A percentile compares a stretch with the other conserved stretches of the same genome.
Evolutionary conservation across 2,113 vertebrate species (phyloP).

Genomic region (Ibidorhyncha struthersii): DNA sequence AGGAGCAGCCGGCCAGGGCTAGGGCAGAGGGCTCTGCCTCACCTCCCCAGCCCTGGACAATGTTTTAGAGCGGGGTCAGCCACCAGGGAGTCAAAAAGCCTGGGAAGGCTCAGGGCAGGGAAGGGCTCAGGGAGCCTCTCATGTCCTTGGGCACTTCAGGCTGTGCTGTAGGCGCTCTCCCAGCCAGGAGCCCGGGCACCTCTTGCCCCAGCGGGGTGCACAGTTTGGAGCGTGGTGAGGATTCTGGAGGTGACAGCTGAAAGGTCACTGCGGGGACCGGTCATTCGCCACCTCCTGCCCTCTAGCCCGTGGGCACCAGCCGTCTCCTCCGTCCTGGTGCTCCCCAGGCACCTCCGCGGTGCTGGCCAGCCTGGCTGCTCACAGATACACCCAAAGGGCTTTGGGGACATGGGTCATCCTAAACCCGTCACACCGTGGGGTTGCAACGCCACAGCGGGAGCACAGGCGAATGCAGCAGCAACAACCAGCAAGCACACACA

Average conservation of each 20-base stretch:
- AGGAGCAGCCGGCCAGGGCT: accelerated
- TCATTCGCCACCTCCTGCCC: not conserved
- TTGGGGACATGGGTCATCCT: not conserved
- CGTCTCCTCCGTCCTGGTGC: accelerated
- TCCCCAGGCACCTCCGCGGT: not conserved
- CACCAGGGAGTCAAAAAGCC: not conserved
- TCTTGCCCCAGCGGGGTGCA: accelerated
- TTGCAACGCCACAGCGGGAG: accelerated
- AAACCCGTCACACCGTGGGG: accelerated
- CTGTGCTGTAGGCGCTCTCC: not conserved
- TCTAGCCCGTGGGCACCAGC: not conserved
- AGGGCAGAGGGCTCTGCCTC: not conserved
- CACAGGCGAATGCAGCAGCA: not conserved
- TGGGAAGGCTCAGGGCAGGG: too few species aligned
- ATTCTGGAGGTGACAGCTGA: not conserved
- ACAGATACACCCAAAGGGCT: not conserved
- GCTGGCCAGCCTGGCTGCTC: not conserved
- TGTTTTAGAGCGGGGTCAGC: accelerated
- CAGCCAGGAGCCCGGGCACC: not conserved
- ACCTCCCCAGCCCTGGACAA: not conserved
- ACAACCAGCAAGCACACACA: not conserved
- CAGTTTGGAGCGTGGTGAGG: accelerated
- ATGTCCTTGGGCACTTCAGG: not conserved
- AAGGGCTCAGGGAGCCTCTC: not conserved
- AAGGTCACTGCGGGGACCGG: not conserved